These are phyloP conservation scores for Salvelinus sp. DNA, from an alignment of 2,113 vertebrate species.

Conservation along the genomic window DNA sequence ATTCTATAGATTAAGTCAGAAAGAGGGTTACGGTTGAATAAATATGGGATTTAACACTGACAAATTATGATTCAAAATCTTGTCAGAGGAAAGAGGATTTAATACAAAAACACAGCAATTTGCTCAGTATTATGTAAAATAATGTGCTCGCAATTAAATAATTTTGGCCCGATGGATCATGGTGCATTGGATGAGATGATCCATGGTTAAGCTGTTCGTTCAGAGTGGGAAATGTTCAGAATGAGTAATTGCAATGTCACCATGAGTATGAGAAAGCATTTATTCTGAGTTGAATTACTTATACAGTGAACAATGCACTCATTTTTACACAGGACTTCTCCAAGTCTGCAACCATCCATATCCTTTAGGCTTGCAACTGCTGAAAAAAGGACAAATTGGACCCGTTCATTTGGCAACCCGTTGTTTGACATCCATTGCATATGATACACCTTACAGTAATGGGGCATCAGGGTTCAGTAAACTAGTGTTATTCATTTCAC, in stretches of 20 bases:
- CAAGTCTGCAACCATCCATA: not conserved
- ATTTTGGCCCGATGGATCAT: not conserved
- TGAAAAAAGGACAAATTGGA: not conserved
- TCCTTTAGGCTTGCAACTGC: not conserved
- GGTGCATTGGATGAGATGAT: not conserved
- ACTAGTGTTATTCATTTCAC: not conserved
- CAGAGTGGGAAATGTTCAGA: not conserved
- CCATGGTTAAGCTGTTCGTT: not conserved
- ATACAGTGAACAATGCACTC: not conserved
- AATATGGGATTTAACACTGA: not conserved
- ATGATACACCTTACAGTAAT: not conserved
- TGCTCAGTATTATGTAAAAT: not conserved
- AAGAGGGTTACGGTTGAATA: not conserved
- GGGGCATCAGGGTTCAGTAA: not conserved
- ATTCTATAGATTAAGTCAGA: not conserved
- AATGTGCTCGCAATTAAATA: not conserved
- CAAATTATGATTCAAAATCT: slow-evolving; percentile 1
- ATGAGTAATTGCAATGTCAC: not conserved
- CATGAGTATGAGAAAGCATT: not conserved
- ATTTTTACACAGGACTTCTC: not conserved
- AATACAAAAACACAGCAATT: not conserved
- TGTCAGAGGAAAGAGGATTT: not conserved
- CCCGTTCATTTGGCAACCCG: not conserved
- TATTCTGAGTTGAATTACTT: not conserved
- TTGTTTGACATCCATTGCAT: not conserved